phyloP scores from a whole-genome alignment of 2,113 vertebrate species.

The Melanerpes formicivorus region DNA sequence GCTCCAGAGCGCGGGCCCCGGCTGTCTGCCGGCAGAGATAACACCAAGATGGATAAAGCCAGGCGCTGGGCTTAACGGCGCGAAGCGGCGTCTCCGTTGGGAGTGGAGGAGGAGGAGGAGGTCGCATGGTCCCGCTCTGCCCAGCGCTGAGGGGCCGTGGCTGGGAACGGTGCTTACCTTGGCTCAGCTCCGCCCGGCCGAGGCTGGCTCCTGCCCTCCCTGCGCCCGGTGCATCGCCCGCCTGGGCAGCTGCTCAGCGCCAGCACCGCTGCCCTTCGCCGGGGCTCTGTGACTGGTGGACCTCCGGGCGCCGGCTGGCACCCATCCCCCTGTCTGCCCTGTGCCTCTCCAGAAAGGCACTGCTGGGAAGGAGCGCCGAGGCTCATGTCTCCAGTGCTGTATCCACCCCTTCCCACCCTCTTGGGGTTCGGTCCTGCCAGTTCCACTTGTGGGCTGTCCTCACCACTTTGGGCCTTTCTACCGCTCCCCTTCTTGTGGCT shows the following conservation, averaged over 20 bases:
- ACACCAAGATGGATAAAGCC: neutral
- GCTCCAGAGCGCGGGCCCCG: neutral
- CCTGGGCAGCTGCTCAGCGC: neutral
- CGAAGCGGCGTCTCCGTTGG: neutral
- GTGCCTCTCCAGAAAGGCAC: slow-evolving; percentile 56
- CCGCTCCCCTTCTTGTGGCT: slow-evolving; percentile 66
- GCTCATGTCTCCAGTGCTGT: slow-evolving; percentile 60
- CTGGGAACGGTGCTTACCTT: slow-evolving; percentile 48
- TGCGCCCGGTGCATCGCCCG: neutral
- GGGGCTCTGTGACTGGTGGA: neutral
- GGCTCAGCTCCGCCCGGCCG: slow-evolving; percentile 17
- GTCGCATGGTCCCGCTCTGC: neutral
- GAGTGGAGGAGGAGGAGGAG: neutral
- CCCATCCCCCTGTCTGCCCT: slow-evolving; percentile 59
- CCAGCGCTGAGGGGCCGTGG: neutral
- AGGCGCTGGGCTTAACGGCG: neutral
- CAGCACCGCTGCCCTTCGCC: neutral
- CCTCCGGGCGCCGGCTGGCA: slow-evolving; percentile 35
- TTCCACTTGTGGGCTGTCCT: slow-evolving; percentile 68
- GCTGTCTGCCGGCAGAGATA: neutral
- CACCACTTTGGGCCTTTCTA: slow-evolving; percentile 69
- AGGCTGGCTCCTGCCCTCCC: slow-evolving; percentile 39
- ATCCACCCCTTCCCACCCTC: slow-evolving; percentile 69
- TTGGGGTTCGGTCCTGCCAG: slow-evolving; percentile 68
- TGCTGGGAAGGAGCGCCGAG: slow-evolving; percentile 55